These are phyloP conservation scores for Oenanthe melanoleuca DNA, from an alignment of 2,113 vertebrate genomes.

Conservation along the genomic window DNA sequence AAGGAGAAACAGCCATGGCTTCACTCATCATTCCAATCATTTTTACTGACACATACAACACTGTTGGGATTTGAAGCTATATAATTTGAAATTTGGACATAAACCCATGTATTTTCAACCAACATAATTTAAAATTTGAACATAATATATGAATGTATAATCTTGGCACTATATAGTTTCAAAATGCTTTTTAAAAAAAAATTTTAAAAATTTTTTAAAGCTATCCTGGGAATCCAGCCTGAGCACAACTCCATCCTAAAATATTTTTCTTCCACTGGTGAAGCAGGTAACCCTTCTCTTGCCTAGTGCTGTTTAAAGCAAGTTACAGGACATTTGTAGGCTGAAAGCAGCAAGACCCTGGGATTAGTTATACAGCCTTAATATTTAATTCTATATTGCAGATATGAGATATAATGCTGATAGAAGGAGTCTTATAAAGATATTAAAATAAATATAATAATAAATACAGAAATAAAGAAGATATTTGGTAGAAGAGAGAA, in stretches of 20 bases:
- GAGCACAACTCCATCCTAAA: background rate
- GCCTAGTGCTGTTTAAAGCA: background rate
- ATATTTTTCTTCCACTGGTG: background rate
- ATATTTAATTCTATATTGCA: background rate
- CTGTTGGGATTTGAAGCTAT: background rate
- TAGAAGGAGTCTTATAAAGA: background rate
- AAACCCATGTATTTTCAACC: background rate
- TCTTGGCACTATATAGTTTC: background rate
- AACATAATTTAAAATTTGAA: background rate
- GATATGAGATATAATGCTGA: background rate
- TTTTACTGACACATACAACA: background rate
- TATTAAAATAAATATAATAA: background rate
- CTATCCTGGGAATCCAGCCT: background rate
- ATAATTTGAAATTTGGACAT: background rate
- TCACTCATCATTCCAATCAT: rapidly evolving
- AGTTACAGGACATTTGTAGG: background rate
- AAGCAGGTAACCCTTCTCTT: background rate
- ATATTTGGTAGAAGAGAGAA: background rate
- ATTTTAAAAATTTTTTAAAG: background rate
- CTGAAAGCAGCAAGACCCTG: background rate
- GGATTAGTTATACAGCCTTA: background rate
- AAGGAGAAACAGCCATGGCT: background rate
- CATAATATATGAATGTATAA: background rate
- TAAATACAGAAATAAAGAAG: background rate
- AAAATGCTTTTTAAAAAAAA: background rate